A percentile compares a stretch with the other conserved stretches of the same genome.
Evolutionary conservation across 2,888 invertebrate genomes (phyloP).

Genomic region (Gari tellinella): DNA sequence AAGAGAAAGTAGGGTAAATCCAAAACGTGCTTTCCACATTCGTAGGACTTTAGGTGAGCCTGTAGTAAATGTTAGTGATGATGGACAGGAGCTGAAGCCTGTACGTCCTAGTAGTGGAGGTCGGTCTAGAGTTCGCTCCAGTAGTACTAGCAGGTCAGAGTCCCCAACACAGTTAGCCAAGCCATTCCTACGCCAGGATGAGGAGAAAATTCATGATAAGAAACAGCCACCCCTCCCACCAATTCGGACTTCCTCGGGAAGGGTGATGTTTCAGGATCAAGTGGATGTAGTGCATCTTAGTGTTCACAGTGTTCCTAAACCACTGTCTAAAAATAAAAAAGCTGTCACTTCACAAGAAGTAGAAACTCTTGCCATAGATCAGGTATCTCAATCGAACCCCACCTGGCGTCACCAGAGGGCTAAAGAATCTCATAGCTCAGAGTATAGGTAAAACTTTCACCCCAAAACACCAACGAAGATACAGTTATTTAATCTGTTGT

Average conservation of each 20-base stretch:
- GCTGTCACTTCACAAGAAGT: constrained; percentile 61
- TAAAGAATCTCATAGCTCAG: constrained; percentile 75
- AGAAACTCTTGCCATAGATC: constrained; percentile 75
- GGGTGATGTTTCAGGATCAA: constrained; percentile 51
- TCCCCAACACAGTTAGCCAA: constrained; percentile 69
- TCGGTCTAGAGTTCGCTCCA: constrained; percentile 52
- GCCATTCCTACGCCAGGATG: constrained; percentile 65
- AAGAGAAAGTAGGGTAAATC: constrained; percentile 60
- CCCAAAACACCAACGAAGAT: too few species aligned
- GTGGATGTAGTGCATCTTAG: constrained; percentile 68
- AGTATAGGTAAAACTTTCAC: constrained; percentile 54
- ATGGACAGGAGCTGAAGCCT: constrained; percentile 51
- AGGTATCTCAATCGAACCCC: constrained; percentile 63
- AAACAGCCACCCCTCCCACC: constrained; percentile 65
- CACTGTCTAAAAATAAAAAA: constrained; percentile 46
- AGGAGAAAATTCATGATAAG: constrained; percentile 55
- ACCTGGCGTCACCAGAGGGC: constrained; percentile 66
- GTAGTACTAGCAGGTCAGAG: constrained; percentile 66
- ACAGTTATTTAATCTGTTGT: too few species aligned
- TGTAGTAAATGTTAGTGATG: constrained; percentile 25
- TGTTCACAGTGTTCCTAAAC: constrained; percentile 56
- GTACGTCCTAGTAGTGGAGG: constrained; percentile 60
- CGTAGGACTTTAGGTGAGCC: constrained; percentile 40
- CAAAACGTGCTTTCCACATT: constrained; percentile 55
- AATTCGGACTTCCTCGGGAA: constrained; percentile 63